Conservation (phyloP, 2,888 invertebrate species). For the Candidula unifasciata region DNA sequence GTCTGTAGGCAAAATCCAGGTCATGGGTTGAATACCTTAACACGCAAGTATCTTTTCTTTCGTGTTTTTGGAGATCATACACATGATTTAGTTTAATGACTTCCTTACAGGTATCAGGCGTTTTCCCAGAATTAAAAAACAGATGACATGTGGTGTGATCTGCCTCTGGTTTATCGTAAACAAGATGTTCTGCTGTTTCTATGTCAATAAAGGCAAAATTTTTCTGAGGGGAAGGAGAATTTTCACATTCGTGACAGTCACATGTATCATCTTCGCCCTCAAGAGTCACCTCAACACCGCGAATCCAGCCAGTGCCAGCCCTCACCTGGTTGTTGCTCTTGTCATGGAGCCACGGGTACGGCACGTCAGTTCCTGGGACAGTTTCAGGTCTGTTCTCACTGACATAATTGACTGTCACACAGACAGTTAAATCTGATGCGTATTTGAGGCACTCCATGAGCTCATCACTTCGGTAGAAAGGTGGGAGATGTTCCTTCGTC, state of each 20-base stretch:
- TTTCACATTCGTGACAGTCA: not conserved
- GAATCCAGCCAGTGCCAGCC: not conserved
- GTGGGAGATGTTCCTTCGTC: too few relatives aligned
- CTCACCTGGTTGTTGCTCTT: not conserved
- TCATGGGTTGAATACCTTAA: too few relatives aligned
- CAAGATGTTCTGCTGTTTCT: not conserved
- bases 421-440: not conserved
- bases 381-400: conserved; percentile 1
- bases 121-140: not conserved
- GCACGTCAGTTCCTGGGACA: not conserved
- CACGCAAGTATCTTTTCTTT: too few relatives aligned
- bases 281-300: not conserved
- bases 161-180: not conserved
- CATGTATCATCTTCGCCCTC: not conserved
- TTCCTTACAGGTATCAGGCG: not conserved
- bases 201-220: not conserved
- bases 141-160: not conserved
- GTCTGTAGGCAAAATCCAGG: too few relatives aligned
- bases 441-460: not conserved
- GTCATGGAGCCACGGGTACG: not conserved
- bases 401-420: conserved; percentile 18
- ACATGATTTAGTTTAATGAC: not conserved
- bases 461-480: too few relatives aligned
- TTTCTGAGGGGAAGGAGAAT: not conserved
- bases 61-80: too few relatives aligned